phyloP scores from a whole-genome alignment of 1,140 invertebrate genomes.

The Drosophila tsacasi region DNA sequence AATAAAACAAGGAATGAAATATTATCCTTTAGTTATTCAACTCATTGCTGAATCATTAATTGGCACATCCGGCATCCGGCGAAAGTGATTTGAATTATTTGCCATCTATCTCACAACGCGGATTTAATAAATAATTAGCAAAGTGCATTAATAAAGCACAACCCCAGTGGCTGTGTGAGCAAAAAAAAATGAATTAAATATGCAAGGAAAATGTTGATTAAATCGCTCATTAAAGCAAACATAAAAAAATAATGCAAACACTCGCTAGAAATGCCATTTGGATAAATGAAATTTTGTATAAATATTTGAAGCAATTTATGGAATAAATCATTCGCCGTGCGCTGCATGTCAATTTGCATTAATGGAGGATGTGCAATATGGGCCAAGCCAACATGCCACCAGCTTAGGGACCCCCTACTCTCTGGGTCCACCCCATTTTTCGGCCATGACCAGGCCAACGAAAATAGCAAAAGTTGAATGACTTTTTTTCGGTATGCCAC shows the following conservation, averaged over 20 bases:
- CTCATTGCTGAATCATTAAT: constrained; percentile 42
- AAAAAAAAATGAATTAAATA: constrained; percentile 55
- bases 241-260: constrained; percentile 4
- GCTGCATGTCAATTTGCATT: constrained; percentile 68
- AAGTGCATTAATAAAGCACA: constrained; percentile 47
- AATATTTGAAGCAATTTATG: constrained; percentile 54
- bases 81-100: constrained; percentile 14
- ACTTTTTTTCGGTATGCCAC: constrained; percentile 63
- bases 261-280: constrained; percentile 18
- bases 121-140: constrained; percentile 41
- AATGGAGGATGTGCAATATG: constrained; percentile 28
- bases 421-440: not conserved
- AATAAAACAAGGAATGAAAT: not conserved
- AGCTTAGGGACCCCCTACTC: constrained; percentile 1
- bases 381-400: constrained; percentile 32
- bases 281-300: constrained; percentile 42
- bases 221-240: constrained; percentile 10
- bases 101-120: constrained; percentile 7
- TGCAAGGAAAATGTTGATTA: constrained; percentile 39
- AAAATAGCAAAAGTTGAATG: constrained; percentile 73
- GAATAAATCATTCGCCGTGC: constrained; percentile 57
- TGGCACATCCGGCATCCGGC: not conserved
- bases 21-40: constrained; percentile 15
- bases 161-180: constrained; percentile 4
- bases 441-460: constrained; percentile 30